These are phyloP conservation scores for Macaria notata DNA, from an alignment of 2,888 invertebrate genomes.

Conservation along the genomic window DNA sequence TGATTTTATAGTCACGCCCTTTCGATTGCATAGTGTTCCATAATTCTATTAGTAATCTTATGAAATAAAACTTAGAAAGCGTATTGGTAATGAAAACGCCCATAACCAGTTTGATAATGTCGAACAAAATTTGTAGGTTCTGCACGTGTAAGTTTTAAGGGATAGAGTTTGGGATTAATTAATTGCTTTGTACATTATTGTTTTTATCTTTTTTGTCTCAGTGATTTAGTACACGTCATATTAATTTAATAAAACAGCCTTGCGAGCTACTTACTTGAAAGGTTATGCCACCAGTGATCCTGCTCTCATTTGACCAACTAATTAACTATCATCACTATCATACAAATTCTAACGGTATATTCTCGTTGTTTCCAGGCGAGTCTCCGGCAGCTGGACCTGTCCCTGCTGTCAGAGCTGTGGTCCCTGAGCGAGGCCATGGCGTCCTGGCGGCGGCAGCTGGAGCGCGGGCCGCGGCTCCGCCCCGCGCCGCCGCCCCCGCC, in stretches of 20 bases:
- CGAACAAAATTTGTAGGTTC: no score
- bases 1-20: constrained; percentile 7
- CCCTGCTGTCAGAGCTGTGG: constrained; percentile 95
- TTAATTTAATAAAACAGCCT: no score
- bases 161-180: no score
- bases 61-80: constrained; percentile 10
- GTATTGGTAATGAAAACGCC: constrained; percentile 3
- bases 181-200: no score
- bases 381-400: constrained; percentile 93
- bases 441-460: constrained; percentile 85
- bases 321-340: no score
- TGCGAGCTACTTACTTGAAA: no score
- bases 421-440: constrained; percentile 95
- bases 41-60: constrained; percentile 8
- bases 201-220: no score
- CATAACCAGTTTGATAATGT: no score
- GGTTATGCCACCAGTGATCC: no score
- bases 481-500: constrained; percentile 77
- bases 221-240: no score
- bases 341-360: constrained; percentile 11
- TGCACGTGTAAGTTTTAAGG: no score
- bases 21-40: constrained; percentile 12
- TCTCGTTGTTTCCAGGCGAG: constrained; percentile 86
- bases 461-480: constrained; percentile 77
- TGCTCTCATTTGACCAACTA: no score